These are phyloP conservation scores for Hydrozoanthus tunicans DNA, from an alignment of 64 coral and sea anemone species.

Conservation along the genomic window DNA sequence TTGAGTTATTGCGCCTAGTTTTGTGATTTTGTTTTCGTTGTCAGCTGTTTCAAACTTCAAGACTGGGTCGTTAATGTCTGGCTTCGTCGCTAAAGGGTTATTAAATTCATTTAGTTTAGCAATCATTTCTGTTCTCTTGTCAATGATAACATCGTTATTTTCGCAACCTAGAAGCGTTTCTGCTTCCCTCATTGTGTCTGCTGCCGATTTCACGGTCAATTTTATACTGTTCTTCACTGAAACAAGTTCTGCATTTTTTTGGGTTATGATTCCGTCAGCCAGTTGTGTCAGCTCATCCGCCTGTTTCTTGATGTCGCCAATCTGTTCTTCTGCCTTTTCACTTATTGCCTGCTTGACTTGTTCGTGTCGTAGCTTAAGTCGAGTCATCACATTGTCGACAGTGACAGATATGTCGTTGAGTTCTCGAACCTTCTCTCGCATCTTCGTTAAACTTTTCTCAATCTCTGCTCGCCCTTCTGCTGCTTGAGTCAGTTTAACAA, in stretches of 20 bases:
- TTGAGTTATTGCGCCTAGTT: constrained; percentile 21
- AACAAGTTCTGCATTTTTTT: neutral
- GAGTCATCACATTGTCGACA: constrained; percentile 21
- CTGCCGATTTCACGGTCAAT: neutral
- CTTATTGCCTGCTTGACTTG: constrained; percentile 31
- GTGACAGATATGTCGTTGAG: constrained; percentile 6
- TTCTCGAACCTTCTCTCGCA: constrained; percentile 15
- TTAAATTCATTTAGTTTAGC: constrained; percentile 7
- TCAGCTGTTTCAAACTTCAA: constrained; percentile 13
- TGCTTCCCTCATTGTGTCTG: constrained; percentile 9
- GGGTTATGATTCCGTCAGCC: constrained; percentile 23
- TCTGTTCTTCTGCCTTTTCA: neutral
- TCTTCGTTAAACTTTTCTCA: neutral
- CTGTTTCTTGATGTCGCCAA: constrained; percentile 20
- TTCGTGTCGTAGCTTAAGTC: constrained; percentile 23
- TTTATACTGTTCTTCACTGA: neutral
- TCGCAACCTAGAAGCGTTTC: neutral
- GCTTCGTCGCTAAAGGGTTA: neutral
- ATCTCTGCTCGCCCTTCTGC: constrained; percentile 28
- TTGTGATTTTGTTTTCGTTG: neutral
- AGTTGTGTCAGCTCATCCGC: neutral
- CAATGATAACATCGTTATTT: constrained; percentile 32
- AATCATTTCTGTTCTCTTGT: constrained; percentile 6
- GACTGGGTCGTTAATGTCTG: constrained; percentile 11
- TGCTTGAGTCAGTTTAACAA: constrained; percentile 39